A percentile compares a stretch with the other conserved stretches of the same genome.
Evolutionary conservation across 2,888 invertebrate genomes (phyloP).

Genomic region (Pogonocherus hispidulus): DNA sequence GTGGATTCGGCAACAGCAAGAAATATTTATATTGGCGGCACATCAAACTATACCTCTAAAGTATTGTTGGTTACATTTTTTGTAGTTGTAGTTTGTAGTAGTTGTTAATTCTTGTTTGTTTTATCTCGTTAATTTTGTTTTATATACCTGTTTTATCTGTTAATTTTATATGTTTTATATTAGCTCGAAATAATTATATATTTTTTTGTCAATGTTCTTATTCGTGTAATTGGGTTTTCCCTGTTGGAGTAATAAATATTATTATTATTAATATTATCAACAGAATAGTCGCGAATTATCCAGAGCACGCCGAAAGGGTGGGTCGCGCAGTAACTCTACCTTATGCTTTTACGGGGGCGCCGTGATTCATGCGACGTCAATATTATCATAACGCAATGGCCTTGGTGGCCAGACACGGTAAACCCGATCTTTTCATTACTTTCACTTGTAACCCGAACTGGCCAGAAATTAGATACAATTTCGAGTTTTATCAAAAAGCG

Average conservation of each 20-base stretch:
- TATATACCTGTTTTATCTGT: no score
- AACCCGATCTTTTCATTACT: background rate
- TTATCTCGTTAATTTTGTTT: no score
- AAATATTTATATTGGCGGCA: background rate
- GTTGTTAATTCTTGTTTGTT: no score
- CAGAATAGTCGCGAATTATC: background rate
- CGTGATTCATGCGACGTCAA: constrained; percentile 7
- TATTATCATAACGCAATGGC: constrained; percentile 12
- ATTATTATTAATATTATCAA: no score
- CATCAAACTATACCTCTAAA: background rate
- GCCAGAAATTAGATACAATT: background rate
- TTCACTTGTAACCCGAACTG: no score
- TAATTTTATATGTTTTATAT: no score
- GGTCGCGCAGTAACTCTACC: background rate
- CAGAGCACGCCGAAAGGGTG: background rate
- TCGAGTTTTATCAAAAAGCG: constrained; percentile 1
- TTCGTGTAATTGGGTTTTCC: no score
- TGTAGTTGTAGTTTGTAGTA: no score
- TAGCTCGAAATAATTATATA: no score
- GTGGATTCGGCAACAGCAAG: constrained; percentile 15
- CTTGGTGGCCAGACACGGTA: constrained; percentile 25
- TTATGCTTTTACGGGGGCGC: background rate
- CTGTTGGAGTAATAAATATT: no score
- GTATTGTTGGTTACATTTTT: no score
- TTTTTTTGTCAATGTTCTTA: no score